phyloP scores from a whole-genome alignment of 2,888 invertebrate species.

The Antheraea yamamai region DNA sequence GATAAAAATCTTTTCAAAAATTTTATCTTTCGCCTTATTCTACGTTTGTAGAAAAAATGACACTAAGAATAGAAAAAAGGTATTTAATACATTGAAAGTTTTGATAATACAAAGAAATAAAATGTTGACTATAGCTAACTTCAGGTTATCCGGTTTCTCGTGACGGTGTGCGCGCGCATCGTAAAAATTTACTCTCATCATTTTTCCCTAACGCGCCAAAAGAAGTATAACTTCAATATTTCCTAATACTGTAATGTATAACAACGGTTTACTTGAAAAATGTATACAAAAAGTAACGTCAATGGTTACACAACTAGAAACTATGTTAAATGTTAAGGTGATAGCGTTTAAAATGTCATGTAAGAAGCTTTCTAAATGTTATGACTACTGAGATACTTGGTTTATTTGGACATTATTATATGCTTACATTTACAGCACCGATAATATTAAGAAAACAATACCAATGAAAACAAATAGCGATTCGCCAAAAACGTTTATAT shows the following conservation, averaged over 20 bases:
- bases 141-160: too few relatives aligned
- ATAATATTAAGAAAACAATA: not conserved
- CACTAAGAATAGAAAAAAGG: too few relatives aligned
- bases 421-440: not conserved
- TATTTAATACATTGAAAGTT: too few relatives aligned
- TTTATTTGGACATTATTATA: not conserved
- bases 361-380: not conserved
- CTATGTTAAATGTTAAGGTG: not conserved
- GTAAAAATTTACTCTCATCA: too few relatives aligned
- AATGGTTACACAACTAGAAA: not conserved
- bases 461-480: not conserved
- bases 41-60: too few relatives aligned
- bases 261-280: not conserved
- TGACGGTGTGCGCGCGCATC: too few relatives aligned
- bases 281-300: not conserved
- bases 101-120: too few relatives aligned
- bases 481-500: not conserved
- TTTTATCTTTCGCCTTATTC: too few relatives aligned
- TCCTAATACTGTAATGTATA: not conserved
- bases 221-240: too few relatives aligned
- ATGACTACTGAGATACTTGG: not conserved
- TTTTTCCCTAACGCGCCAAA: too few relatives aligned
- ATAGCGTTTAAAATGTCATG: not conserved
- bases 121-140: too few relatives aligned
- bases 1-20: too few relatives aligned